A percentile compares a stretch with the other conserved stretches of the same genome.
Conservation (phyloP, 2,797 vertebrate genomes). For the Siniperca obscura region DNA sequence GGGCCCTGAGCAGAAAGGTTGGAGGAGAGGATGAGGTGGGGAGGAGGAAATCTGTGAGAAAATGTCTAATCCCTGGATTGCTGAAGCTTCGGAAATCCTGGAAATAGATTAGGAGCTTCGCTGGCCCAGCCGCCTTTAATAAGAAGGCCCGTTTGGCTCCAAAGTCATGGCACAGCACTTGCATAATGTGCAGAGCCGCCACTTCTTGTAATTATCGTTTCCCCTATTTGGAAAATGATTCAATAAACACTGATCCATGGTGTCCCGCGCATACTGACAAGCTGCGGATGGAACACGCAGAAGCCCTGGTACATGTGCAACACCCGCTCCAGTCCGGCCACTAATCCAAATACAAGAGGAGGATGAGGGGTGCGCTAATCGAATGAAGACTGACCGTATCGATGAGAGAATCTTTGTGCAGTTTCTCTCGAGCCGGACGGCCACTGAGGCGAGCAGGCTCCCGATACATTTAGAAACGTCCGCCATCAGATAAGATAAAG, state of each 20-base stretch:
- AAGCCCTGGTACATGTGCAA: conserved; percentile 57
- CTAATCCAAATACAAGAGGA: conserved; percentile 78
- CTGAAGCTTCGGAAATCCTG: conserved; percentile 88
- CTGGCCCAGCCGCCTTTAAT: conserved; percentile 83
- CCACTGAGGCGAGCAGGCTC: conserved; percentile 64
- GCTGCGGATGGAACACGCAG: conserved; percentile 70
- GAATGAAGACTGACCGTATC: conserved; percentile 81
- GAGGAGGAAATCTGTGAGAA: conserved; percentile 83
- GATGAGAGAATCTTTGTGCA: conserved; percentile 73
- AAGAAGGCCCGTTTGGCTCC: conserved; percentile 83
- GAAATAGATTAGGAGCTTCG: conserved; percentile 87
- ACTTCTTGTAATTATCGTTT: conserved; percentile 88
- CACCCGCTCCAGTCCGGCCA: conserved; percentile 52
- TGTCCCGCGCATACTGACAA: conserved; percentile 82
- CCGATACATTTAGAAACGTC: conserved; percentile 75
- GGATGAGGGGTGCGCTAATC: conserved; percentile 76
- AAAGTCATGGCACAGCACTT: conserved; percentile 89
- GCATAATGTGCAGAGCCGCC: conserved; percentile 85
- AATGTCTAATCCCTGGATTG: conserved; percentile 88
- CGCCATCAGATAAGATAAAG: conserved; percentile 74
- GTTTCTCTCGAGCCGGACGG: conserved; percentile 56
- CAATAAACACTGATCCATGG: conserved; percentile 86
- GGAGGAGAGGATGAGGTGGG: conserved; percentile 56
- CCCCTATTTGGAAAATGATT: conserved; percentile 87
- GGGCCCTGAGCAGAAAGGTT: conserved; percentile 48